Percentiles rank a stretch among this genome's conserved stretches.
These are phyloP conservation scores for Dicranocentrus wangi DNA, from an alignment of 2,888 invertebrate genomes.

Conservation along the genomic window DNA sequence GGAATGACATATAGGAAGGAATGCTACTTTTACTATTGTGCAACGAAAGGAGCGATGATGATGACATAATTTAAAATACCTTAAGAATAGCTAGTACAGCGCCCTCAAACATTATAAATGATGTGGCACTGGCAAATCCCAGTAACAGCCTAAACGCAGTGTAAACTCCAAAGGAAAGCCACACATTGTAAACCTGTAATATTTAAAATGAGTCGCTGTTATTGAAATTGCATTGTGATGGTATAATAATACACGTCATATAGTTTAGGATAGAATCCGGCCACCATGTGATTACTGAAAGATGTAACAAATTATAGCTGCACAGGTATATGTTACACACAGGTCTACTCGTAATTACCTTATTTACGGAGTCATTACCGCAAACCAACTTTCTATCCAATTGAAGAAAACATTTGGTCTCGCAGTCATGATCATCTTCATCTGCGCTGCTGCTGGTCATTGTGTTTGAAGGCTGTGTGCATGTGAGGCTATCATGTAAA, in stretches of 20 bases:
- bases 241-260: no score
- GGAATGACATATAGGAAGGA: no score
- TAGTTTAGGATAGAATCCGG: no score
- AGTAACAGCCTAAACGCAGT: conserved; percentile 72
- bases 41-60: neutral
- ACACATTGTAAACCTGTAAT: conserved; percentile 76
- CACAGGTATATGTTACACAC: no score
- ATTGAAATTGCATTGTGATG: no score
- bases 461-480: conserved; percentile 7
- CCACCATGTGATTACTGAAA: no score
- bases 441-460: neutral
- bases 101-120: conserved; percentile 86
- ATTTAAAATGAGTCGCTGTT: no score
- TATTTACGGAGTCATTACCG: conserved; percentile 58
- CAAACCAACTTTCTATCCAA: conserved; percentile 63
- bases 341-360: conserved; percentile 77
- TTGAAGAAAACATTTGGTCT: conserved; percentile 65
- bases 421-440: conserved; percentile 24
- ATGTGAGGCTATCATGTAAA: conserved; percentile 37
- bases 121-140: conserved; percentile 78
- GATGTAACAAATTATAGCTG: no score
- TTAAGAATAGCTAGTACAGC: conserved; percentile 84
- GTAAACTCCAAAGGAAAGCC: conserved; percentile 84
- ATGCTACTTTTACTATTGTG: neutral
- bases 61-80: conserved; percentile 37